Evolutionary conservation across 2,888 invertebrate genomes (phyloP).

Genomic region (Phaonia tiefii): DNA sequence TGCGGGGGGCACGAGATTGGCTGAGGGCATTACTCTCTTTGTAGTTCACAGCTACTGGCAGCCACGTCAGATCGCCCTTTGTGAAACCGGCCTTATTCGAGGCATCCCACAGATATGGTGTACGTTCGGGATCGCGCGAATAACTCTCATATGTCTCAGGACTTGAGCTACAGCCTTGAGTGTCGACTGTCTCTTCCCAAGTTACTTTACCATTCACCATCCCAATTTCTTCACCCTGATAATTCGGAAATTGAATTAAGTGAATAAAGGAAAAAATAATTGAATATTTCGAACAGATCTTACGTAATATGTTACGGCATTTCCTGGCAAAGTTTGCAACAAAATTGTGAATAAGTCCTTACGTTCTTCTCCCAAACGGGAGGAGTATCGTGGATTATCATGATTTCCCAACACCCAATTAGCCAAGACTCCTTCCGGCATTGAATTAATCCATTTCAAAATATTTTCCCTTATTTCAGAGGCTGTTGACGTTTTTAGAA

Average conservation of each 20-base stretch:
- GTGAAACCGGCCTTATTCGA: constrained; percentile 75
- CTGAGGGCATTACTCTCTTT: constrained; percentile 82
- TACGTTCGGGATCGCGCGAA: constrained; percentile 82
- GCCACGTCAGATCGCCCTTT: constrained; percentile 81
- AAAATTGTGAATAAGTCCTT: constrained; percentile 91
- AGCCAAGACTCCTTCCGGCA: constrained; percentile 83
- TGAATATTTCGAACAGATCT: constrained; percentile 57
- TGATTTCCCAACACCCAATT: constrained; percentile 92
- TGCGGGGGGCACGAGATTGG: constrained; percentile 80
- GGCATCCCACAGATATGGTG: constrained; percentile 83
- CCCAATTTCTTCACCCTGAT: constrained; percentile 85
- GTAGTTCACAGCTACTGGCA: constrained; percentile 84
- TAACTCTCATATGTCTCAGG: constrained; percentile 73
- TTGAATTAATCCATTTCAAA: constrained; percentile 83
- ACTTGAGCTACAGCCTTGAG: constrained; percentile 81
- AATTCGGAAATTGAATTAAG: constrained; percentile 76
- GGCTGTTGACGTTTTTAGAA: constrained; percentile 76
- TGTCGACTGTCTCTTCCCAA: constrained; percentile 81
- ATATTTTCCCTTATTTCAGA: constrained; percentile 83
- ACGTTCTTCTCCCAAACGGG: constrained; percentile 85
- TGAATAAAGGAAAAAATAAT: too few relatives aligned
- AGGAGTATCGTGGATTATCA: constrained; percentile 83
- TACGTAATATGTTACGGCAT: constrained; percentile 90
- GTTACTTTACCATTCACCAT: constrained; percentile 81
- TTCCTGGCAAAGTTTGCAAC: constrained; percentile 88